phyloP scores from a whole-genome alignment of 1,140 invertebrate species.

The Plodia interpunctella region DNA sequence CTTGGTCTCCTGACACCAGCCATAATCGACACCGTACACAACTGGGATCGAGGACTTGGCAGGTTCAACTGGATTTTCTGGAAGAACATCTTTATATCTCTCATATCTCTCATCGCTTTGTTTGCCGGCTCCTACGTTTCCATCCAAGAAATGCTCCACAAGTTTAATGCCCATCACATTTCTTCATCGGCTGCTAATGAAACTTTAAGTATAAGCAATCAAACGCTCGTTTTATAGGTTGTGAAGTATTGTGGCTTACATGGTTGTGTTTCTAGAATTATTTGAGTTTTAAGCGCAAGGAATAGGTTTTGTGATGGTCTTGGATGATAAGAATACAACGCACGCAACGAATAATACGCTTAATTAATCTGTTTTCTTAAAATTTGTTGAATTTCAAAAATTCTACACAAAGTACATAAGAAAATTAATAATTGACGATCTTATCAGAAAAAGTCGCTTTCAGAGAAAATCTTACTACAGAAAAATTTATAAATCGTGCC shows the following conservation, averaged over 20 bases:
- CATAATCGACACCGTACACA: constrained; percentile 86
- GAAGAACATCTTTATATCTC: constrained; percentile 81
- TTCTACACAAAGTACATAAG: no score
- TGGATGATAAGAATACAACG: no score
- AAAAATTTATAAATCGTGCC: no score
- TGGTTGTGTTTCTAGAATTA: constrained; percentile 13
- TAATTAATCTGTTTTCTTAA: no score
- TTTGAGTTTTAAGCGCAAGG: no score
- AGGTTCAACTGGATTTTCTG: constrained; percentile 80
- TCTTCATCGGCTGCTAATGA: constrained; percentile 11
- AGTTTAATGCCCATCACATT: background rate
- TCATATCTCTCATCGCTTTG: constrained; percentile 81
- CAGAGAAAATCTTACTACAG: no score
- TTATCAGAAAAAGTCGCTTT: no score
- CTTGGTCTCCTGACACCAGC: constrained; percentile 92
- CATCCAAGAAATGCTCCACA: constrained; percentile 75
- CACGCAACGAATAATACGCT: no score
- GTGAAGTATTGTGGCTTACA: constrained; percentile 3
- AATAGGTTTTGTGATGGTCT: no score
- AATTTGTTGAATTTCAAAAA: no score
- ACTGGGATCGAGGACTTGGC: constrained; percentile 81
- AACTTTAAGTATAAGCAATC: constrained; percentile 15
- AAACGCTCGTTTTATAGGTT: constrained; percentile 6
- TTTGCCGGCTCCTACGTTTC: constrained; percentile 82
- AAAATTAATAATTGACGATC: no score